Evolutionary conservation across 2,888 invertebrate genomes (phyloP).

Genomic region (Merodon equestris): DNA sequence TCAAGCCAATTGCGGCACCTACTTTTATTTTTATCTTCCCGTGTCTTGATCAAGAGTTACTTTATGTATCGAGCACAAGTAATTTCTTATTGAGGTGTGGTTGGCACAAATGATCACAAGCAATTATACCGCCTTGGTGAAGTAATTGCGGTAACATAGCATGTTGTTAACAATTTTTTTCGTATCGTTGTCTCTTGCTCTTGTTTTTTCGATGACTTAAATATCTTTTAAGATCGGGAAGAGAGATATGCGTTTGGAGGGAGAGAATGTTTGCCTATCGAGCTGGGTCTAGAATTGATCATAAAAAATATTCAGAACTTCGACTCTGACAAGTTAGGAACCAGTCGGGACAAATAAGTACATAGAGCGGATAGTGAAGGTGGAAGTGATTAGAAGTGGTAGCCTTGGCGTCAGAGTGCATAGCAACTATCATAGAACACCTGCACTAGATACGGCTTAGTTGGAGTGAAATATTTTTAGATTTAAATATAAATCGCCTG

Average conservation of each 20-base stretch:
- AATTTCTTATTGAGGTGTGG: slow-evolving; percentile 66
- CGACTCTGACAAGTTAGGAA: slow-evolving; percentile 1
- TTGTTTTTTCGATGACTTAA: slow-evolving; percentile 18
- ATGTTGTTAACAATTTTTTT: slow-evolving; percentile 18
- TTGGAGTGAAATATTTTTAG: no score
- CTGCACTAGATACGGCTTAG: slow-evolving; percentile 9
- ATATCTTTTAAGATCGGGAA: slow-evolving; percentile 22
- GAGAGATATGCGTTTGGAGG: slow-evolving; percentile 19
- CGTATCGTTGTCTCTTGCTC: neutral
- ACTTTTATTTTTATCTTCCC: slow-evolving; percentile 57
- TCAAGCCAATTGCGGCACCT: slow-evolving; percentile 47
- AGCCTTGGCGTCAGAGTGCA: slow-evolving; percentile 18
- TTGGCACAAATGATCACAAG: slow-evolving; percentile 66
- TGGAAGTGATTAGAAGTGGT: slow-evolving; percentile 31
- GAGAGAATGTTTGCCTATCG: slow-evolving; percentile 1
- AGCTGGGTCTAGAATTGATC: slow-evolving; percentile 4
- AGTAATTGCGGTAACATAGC: slow-evolving; percentile 51
- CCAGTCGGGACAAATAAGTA: slow-evolving; percentile 13
- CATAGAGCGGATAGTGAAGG: slow-evolving; percentile 18
- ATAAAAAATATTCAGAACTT: slow-evolving; percentile 18
- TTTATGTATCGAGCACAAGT: slow-evolving; percentile 52
- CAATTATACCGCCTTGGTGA: slow-evolving; percentile 66
- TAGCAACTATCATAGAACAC: slow-evolving; percentile 35
- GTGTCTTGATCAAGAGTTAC: slow-evolving; percentile 40
- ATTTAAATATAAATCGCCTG: no score